A percentile compares a stretch with the other conserved stretches of the same genome.
phyloP scores from a whole-genome alignment of 2,113 vertebrate genomes.

The Panthera tigris region DNA sequence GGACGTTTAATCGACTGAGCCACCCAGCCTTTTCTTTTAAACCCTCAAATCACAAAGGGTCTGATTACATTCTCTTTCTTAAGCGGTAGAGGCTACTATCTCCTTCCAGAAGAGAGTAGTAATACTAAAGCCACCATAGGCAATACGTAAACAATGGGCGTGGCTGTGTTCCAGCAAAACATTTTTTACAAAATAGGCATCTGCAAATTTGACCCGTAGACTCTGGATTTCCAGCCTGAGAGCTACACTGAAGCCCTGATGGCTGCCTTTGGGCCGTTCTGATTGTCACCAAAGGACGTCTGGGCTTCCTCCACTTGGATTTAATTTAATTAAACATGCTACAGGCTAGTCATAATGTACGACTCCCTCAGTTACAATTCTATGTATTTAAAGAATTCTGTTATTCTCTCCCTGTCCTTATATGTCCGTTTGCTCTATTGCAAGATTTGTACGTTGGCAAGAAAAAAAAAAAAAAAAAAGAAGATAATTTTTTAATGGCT shows the following conservation, averaged over 20 bases:
- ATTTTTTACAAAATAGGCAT: neutral
- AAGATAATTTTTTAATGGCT: neutral
- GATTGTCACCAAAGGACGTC: neutral
- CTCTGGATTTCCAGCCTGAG: neutral
- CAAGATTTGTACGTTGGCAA: neutral
- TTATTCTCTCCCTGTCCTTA: neutral
- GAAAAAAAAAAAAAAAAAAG: neutral
- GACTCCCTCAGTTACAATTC: neutral
- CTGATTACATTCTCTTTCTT: neutral
- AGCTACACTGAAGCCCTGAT: neutral
- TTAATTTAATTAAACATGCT: neutral
- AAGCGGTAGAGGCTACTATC: neutral
- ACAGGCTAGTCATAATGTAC: neutral
- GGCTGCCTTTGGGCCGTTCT: neutral
- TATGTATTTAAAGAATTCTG: neutral
- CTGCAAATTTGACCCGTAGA: neutral
- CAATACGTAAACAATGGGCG: neutral
- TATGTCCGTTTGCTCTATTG: neutral
- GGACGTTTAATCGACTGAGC: no score
- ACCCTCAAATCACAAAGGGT: neutral
- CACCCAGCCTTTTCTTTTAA: neutral
- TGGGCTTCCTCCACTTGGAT: neutral
- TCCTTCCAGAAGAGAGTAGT: neutral
- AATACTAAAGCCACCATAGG: neutral
- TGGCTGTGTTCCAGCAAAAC: neutral